Base-by-base conservation (phyloP, 1,140 invertebrate genomes). In the Plectrocnemia conspersa region DNA sequence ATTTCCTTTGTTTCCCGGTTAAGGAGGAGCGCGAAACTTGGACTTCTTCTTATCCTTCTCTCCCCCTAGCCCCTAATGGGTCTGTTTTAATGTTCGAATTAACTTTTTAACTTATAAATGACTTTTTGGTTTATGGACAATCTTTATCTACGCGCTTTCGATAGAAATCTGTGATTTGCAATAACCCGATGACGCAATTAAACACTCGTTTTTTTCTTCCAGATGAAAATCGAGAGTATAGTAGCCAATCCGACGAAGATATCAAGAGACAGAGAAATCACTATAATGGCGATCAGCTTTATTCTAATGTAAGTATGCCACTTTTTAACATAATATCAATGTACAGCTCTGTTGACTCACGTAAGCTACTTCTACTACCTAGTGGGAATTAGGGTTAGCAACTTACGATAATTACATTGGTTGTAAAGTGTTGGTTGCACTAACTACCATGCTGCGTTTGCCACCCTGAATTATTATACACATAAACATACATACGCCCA, bases 231-330 rank as follows among this genome's bases (percentile, higher is more conserved):
- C 80, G 88, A 64, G 88, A 91, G 66, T 78, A 89, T 65, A 90
- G 85, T 67, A 87, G 86, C 60, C 83, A 88, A 71, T 79, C 84
- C 1, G 89, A 92, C 52, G 89, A 92, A 52, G 89, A 93, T 61
- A 76, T 87, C 7, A 92, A 92, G 68, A 82, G 89, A 70, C 89
- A 91, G 65, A 78, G 89, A 67, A 82, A 81, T 64, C 87, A 89
- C 54, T 93, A 92, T 68, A 91, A 88, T 64, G 87, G 88, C n/a
- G 90, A 93, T 71, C 89, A 90, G 66, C 78, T 91, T 49, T 92
- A 91, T 68, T 83, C 87, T 6, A 91, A 90, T 68, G 89, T 91
- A 79, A 86, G 87, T 85, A 54, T 9, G 3, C 19, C n/a, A n/a
- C n/a, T n/a, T n/a, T 21, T 45, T 23, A 27, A 2, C 7, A 32